These are phyloP conservation scores for Solenopsis invicta DNA, from an alignment of 1,140 invertebrate species.

Conservation along the genomic window DNA sequence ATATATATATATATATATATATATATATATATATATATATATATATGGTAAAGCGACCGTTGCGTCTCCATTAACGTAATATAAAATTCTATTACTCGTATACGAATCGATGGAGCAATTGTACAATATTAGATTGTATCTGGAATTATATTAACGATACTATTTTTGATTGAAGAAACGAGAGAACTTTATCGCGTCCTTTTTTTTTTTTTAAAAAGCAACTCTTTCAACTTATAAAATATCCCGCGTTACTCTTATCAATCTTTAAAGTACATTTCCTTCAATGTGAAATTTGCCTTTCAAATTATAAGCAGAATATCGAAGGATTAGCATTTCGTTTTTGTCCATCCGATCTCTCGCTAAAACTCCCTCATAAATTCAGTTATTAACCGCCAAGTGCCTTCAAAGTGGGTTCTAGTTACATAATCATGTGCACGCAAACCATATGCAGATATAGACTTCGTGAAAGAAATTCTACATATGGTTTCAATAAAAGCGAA, in stretches of 20 bases:
- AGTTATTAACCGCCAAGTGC: constrained; percentile 72
- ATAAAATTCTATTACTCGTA: constrained; percentile 44
- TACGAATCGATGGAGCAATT: constrained; percentile 29
- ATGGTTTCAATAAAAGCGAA: constrained; percentile 1
- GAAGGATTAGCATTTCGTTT: constrained; percentile 40
- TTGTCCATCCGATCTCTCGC: constrained; percentile 42
- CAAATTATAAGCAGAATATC: constrained; percentile 21
- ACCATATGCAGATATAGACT: constrained; percentile 30
- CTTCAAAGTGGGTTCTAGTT: constrained; percentile 78
- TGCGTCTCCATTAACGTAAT: neutral
- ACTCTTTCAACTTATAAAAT: constrained; percentile 11
- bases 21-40: too few relatives aligned
- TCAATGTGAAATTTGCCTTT: neutral
- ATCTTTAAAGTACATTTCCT: constrained; percentile 13
- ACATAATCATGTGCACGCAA: constrained; percentile 74
- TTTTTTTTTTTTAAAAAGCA: constrained; percentile 25
- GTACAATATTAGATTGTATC: constrained; percentile 24
- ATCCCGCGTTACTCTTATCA: neutral
- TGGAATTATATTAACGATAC: constrained; percentile 9
- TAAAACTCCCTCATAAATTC: constrained; percentile 47
- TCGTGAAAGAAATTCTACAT: constrained; percentile 25
- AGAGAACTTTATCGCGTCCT: constrained; percentile 9
- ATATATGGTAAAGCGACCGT: neutral
- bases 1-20: too few relatives aligned
- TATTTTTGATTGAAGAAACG: constrained; percentile 22